Evolutionary conservation across 1,140 invertebrate genomes (phyloP).

Genomic region (Philotrypesis tridentata): DNA sequence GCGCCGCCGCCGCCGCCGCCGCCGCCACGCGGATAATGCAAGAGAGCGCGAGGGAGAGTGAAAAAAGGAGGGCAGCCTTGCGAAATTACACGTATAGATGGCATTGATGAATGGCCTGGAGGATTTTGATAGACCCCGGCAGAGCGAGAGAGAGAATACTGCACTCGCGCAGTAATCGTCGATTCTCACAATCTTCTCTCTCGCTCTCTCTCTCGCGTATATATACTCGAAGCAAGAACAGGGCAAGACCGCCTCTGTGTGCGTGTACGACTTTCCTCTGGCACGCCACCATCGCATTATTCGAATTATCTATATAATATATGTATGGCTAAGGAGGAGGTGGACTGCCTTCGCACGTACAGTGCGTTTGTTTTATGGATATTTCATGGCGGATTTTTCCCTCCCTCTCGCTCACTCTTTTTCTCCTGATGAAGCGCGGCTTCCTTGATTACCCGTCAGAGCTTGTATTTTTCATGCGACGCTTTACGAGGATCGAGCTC

Average conservation of each 20-base stretch:
- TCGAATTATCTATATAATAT: constrained; percentile 24
- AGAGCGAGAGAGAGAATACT: not conserved
- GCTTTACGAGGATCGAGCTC: too few relatives aligned
- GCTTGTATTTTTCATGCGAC: too few relatives aligned
- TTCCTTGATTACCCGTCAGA: not conserved
- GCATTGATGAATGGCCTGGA: constrained; percentile 65
- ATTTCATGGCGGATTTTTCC: not conserved
- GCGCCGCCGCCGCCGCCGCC: too few relatives aligned
- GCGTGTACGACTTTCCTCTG: not conserved
- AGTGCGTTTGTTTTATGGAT: not conserved
- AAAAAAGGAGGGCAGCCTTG: constrained; percentile 53
- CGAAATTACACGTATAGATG: constrained; percentile 67
- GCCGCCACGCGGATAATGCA: not conserved
- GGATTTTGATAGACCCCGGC: constrained; percentile 62
- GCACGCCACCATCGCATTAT: constrained; percentile 39
- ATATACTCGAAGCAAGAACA: not conserved
- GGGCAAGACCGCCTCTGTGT: too few relatives aligned
- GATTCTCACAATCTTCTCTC: constrained; percentile 35
- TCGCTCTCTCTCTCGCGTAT: not conserved
- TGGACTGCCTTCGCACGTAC: not conserved
- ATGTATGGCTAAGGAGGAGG: not conserved
- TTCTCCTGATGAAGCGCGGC: not conserved
- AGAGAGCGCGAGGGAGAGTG: not conserved
- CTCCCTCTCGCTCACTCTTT: not conserved
- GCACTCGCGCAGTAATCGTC: constrained; percentile 18